Base-by-base conservation (phyloP, 2,797 vertebrate genomes). In the Caiman crocodilus region DNA sequence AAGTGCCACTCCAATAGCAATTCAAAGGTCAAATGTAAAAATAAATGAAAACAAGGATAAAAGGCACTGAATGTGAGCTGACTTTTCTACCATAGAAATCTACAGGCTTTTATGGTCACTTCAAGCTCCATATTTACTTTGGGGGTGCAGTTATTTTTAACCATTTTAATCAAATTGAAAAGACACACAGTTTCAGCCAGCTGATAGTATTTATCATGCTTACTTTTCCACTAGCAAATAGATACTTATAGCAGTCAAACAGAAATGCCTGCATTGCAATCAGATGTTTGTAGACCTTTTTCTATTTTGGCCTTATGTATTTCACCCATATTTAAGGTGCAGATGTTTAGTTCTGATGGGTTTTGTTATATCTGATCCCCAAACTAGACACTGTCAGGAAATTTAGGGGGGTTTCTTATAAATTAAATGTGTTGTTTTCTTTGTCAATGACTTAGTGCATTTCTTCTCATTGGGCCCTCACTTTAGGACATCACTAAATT, bases 1-100 rank as follows among this genome's bases (percentile, higher is more conserved):
- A 82, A 94, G 15, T 89, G 87, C 89, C 67, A 5, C 82, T 91
- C 87, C 81, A 86, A 82, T 87, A 94, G 89, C 61, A 89, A 32
- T 0, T 0, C 56, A 76, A 82, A 90, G 76, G 85, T 86, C 32
- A 8, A 88, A 76, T 87, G 84, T 94, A 90, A 94, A 95, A 92
- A 82, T 94, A 94, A 95, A 92, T 59, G 91, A 94, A 96, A 90
- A 35, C 65, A 90, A 90, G 61, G 76, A 75, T 89, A 88, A 90
- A 88, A 93, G 56, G 79, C 91, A 61, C 76, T 95, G 90, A 91
- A 79, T 61, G 32, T 81, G 87, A 56, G 76, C 74, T 17, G 20
- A 55, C 35, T 94, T 69, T 61, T 91, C 67, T 55, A 3, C 87
- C 74, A 32, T 21, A 56, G 30, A 87, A 92, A 58, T 86, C 56